Percentiles rank a stretch among this genome's conserved stretches.
phyloP scores from a whole-genome alignment of 2,888 invertebrate genomes.

The Tipula helvola region DNA sequence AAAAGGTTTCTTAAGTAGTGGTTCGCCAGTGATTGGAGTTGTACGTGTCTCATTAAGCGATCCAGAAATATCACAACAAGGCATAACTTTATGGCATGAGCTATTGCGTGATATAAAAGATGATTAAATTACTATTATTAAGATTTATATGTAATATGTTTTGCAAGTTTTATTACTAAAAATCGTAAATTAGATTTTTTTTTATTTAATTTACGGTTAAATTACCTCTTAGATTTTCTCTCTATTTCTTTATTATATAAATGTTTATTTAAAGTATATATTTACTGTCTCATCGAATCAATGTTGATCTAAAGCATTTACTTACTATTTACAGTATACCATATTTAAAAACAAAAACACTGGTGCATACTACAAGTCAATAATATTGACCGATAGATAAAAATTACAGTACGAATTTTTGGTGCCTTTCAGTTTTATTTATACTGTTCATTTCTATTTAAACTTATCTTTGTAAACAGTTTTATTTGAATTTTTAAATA shows the following conservation, averaged over 20 bases:
- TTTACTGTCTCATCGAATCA: neutral
- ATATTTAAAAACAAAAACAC: neutral
- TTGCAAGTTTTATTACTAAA: constrained; percentile 14
- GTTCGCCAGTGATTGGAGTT: constrained; percentile 74
- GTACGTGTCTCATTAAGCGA: constrained; percentile 36
- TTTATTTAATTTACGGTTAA: neutral
- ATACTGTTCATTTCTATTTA: neutral
- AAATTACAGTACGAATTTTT: neutral
- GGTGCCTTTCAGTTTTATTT: neutral
- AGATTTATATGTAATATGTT: neutral
- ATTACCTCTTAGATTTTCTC: neutral
- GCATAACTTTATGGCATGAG: constrained; percentile 32
- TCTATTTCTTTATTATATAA: neutral
- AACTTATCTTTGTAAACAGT: neutral
- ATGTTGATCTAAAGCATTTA: neutral
- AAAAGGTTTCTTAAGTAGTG: constrained; percentile 67
- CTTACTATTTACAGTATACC: neutral
- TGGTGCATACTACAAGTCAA: too few species aligned
- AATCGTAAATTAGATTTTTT: neutral
- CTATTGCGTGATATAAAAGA: constrained; percentile 41
- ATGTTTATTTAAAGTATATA: neutral
- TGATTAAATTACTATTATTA: constrained; percentile 50
- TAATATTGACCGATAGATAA: neutral
- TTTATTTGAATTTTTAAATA: neutral
- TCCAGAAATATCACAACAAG: constrained; percentile 28